Base-by-base conservation (phyloP, 2,888 invertebrate genomes). In the Chromoteleia sp. region DNA sequence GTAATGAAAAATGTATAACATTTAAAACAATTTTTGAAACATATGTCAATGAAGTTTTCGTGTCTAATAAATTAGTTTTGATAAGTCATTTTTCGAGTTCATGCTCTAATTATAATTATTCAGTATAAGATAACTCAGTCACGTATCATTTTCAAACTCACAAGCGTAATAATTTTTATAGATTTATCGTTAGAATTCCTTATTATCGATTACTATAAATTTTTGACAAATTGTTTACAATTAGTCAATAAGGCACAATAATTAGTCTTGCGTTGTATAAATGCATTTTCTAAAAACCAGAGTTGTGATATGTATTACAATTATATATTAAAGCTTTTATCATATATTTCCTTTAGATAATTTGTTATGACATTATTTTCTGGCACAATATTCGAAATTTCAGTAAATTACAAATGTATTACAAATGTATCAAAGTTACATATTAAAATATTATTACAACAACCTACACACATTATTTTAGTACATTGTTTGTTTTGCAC, bases 171-270 rank as follows among this genome's bases (percentile, higher is more conserved):
- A 52, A 56, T 56, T 21, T 52, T 39, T 41, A 39, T 67, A 61
- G 0, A 19, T 30, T 29, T 68, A 43, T 41, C 17, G 39, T 54
- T 45, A 68, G 7, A 43, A n/a, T 3, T 41, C 48, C 29, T 61
- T 33, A 19, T 73, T 59, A 50, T 52, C 41, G 15, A 63, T 21
- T 45, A 43, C 21, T 61, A 61, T 63, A 33, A 61, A 33, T n/a
- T 63, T 63, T 73, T 78, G 71, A 73, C 71, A n/a, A 78, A 78
- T 78, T 78, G 78, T 73, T 73, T 12, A 48, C 79, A 73, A 79
- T 78, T 36, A 7, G 71, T 78, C 78, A 73, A 29, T 78, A 78
- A 78, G 78, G 71, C 78, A 78, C 78, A 78, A 41, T 56, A 19
- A 73, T 78, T 73, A 78, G 78, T 73, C 78, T 78, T 71, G 25